A percentile compares a stretch with the other conserved stretches of the same genome.
These are phyloP conservation scores for Pseudococcus longispinus DNA, from an alignment of 2,888 invertebrate genomes.

Conservation along the genomic window DNA sequence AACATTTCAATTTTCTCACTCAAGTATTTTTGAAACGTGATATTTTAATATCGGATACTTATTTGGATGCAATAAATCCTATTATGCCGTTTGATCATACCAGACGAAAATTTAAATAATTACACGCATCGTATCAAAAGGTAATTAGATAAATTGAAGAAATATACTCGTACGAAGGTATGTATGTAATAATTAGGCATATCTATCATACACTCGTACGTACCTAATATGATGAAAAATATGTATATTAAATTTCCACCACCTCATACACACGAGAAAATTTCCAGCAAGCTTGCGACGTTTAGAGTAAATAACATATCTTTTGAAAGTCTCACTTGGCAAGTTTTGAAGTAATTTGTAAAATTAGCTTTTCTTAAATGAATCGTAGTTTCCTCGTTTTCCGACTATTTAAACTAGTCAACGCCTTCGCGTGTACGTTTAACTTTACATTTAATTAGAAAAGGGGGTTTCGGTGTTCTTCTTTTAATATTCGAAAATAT, in stretches of 20 bases:
- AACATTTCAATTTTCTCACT: too few relatives aligned
- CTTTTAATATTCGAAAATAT: background rate
- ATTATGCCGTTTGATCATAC: too few relatives aligned
- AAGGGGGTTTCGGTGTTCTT: background rate
- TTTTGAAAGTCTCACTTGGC: background rate
- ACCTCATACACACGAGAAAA: background rate
- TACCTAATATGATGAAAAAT: background rate
- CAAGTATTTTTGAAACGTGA: too few relatives aligned
- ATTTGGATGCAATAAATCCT: too few relatives aligned
- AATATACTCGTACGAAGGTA: too few relatives aligned
- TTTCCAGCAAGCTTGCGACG: background rate
- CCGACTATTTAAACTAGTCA: background rate
- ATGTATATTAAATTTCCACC: background rate
- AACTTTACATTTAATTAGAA: background rate
- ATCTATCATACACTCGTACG: too few relatives aligned
- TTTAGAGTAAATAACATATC: background rate
- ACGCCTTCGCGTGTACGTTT: background rate
- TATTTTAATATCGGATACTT: too few relatives aligned
- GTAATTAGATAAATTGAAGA: too few relatives aligned
- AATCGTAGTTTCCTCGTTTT: background rate
- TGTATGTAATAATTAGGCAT: too few relatives aligned
- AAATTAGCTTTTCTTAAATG: slow-evolving; percentile 9
- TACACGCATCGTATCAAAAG: too few relatives aligned
- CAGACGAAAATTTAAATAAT: too few relatives aligned
- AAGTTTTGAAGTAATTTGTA: background rate